phyloP scores from a whole-genome alignment of 2,888 invertebrate genomes.

The Andrena camellia region DNA sequence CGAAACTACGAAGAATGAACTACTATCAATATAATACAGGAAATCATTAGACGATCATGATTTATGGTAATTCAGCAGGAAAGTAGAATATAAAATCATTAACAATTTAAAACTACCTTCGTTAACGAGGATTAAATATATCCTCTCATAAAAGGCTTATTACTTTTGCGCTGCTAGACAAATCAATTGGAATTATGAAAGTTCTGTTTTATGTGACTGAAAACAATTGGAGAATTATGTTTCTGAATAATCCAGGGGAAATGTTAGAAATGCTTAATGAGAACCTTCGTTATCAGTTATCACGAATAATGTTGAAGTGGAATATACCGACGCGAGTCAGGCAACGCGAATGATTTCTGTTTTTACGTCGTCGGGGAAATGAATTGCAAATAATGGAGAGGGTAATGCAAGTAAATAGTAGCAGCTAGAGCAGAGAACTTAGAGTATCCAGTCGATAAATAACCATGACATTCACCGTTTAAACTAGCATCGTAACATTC shows the following conservation, averaged over 20 bases:
- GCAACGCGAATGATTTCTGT: neutral
- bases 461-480: neutral
- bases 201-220: no score
- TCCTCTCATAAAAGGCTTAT: no score
- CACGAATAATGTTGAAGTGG: no score
- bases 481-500: constrained; percentile 1
- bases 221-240: no score
- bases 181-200: no score
- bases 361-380: neutral
- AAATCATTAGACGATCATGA: neutral
- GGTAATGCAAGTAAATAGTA: neutral
- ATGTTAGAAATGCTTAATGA: no score
- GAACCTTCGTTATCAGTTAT: no score
- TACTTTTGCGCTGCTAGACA: no score
- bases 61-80: neutral
- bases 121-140: neutral
- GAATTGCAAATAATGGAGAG: neutral
- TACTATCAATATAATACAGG: neutral
- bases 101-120: neutral
- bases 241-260: no score
- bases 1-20: neutral
- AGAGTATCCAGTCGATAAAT: neutral
- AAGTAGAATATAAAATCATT: neutral
- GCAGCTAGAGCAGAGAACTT: neutral
- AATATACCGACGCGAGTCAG: no score